Evolutionary conservation across 2,888 invertebrate genomes (phyloP).

Genomic region (Campopleginae sp.): DNA sequence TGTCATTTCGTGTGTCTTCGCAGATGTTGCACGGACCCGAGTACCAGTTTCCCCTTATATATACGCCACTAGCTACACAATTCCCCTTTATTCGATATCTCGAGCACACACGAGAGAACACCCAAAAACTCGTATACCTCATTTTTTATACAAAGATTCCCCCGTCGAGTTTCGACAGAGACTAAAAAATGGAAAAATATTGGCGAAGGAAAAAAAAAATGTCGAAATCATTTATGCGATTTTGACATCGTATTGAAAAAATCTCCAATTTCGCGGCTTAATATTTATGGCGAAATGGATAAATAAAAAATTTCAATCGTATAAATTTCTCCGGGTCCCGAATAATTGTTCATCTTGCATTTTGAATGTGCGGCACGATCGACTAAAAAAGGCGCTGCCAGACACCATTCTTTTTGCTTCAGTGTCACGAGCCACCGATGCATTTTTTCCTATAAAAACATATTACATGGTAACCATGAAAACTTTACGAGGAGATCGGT

Average conservation of each 20-base stretch:
- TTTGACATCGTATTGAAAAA: neutral
- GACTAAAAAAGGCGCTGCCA: neutral
- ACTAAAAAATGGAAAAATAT: conserved; percentile 5
- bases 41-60: conserved; percentile 37
- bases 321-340: neutral
- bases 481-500: conserved; percentile 46
- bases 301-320: neutral
- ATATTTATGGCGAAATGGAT: neutral
- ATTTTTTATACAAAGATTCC: conserved; percentile 31
- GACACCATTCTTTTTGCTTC: neutral
- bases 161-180: neutral
- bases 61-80: conserved; percentile 40
- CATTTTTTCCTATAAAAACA: conserved; percentile 39
- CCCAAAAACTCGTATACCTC: conserved; percentile 46
- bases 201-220: neutral
- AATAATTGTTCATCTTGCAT: neutral
- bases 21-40: conserved; percentile 65
- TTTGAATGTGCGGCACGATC: neutral
- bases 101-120: conserved; percentile 50
- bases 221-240: neutral
- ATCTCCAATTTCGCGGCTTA: neutral
- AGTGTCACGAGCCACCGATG: conserved; percentile 20
- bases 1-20: conserved; percentile 69
- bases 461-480: conserved; percentile 32
- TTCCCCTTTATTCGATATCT: conserved; percentile 59